phyloP scores from a whole-genome alignment of 2,797 vertebrate species.

The Zalophus californianus region DNA sequence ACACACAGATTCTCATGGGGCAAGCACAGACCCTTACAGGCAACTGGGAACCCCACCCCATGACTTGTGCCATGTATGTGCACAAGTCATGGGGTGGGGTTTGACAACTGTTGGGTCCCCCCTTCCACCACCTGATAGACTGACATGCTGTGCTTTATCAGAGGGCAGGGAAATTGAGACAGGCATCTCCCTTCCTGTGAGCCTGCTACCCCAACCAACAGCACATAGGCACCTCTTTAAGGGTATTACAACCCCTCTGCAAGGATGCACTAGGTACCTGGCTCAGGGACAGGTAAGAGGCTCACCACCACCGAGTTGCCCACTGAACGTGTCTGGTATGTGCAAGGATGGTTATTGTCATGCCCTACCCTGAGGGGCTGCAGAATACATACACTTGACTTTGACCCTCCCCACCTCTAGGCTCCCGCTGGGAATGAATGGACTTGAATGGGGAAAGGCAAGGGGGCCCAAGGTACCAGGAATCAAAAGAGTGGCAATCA shows the following conservation, averaged over 20 bases:
- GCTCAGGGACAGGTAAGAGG: background rate
- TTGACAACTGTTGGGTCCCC: background rate
- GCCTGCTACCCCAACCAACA: background rate
- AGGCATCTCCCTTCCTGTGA: background rate
- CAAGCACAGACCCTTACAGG: background rate
- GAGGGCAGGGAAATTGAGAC: background rate
- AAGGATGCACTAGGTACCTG: background rate
- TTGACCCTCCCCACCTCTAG: background rate
- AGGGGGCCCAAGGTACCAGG: background rate
- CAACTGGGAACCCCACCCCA: background rate
- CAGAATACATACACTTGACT: background rate
- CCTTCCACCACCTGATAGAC: background rate
- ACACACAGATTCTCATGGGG: background rate
- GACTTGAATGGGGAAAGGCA: background rate
- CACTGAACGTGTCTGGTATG: background rate
- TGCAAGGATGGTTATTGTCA: background rate
- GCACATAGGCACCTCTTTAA: background rate
- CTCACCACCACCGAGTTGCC: background rate
- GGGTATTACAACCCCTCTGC: background rate
- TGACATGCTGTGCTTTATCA: background rate
- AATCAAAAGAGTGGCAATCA: background rate
- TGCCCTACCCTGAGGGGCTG: background rate
- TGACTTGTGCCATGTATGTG: background rate
- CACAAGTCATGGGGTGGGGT: too few relatives aligned
- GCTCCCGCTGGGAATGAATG: background rate